phyloP scores from a whole-genome alignment of 2,888 invertebrate species.

The Archips xylosteana region DNA sequence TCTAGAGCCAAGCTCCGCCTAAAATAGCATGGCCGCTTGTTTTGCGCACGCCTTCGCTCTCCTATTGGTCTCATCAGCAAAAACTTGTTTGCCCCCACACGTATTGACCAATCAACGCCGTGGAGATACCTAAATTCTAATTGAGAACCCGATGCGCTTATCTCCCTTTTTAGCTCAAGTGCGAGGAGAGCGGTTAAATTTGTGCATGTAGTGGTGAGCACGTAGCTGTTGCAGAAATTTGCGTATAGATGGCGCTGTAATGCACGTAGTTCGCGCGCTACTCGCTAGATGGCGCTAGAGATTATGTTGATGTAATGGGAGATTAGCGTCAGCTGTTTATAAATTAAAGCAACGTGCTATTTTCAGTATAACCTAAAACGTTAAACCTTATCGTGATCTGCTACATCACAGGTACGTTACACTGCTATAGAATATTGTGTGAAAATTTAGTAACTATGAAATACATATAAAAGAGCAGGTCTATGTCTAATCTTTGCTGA shows the following conservation, averaged over 20 bases:
- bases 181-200: constrained; percentile 59
- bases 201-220: constrained; percentile 61
- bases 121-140: constrained; percentile 67
- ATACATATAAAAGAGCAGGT: too few relatives aligned
- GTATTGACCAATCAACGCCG: constrained; percentile 75
- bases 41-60: constrained; percentile 60
- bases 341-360: constrained; percentile 6
- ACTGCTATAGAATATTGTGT: not conserved
- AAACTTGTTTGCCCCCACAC: constrained; percentile 65
- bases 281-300: constrained; percentile 62
- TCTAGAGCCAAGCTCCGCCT: constrained; percentile 74
- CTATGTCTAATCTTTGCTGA: too few relatives aligned
- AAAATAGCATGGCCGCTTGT: constrained; percentile 79
- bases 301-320: constrained; percentile 21
- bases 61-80: constrained; percentile 72
- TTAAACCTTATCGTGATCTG: not conserved
- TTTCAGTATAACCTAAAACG: constrained; percentile 1
- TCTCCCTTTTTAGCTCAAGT: constrained; percentile 69
- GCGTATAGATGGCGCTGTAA: constrained; percentile 69
- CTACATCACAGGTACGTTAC: not conserved
- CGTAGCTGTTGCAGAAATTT: constrained; percentile 47
- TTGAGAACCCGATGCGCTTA: constrained; percentile 66
- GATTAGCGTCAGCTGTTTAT: constrained; percentile 42
- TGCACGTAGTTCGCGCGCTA: constrained; percentile 59
- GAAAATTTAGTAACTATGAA: too few relatives aligned